Percentiles rank a stretch among this genome's conserved stretches.
These are phyloP conservation scores for Diplolepis rosae DNA, from an alignment of 2,888 invertebrate species.

Conservation along the genomic window DNA sequence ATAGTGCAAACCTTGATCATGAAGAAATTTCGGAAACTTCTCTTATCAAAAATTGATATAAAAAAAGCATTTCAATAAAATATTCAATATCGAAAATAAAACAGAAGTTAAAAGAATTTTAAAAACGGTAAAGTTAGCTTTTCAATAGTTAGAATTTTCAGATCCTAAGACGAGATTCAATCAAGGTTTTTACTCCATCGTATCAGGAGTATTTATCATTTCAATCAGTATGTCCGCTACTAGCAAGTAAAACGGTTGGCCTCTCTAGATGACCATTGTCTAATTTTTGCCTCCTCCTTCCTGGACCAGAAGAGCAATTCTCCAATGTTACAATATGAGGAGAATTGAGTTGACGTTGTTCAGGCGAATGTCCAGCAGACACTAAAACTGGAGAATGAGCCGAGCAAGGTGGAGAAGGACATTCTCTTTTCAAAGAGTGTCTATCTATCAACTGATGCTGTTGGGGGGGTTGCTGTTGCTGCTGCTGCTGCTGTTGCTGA, in stretches of 20 bases:
- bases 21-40: not conserved
- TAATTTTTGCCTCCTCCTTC: slow-evolving; percentile 59
- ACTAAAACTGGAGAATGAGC: slow-evolving; percentile 66
- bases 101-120: slow-evolving; percentile 11
- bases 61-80: not conserved
- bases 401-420: slow-evolving; percentile 63
- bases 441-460: slow-evolving; percentile 60
- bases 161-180: slow-evolving; percentile 19
- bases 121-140: slow-evolving; percentile 28
- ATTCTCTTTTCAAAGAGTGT: slow-evolving; percentile 69
- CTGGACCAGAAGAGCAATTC: slow-evolving; percentile 60
- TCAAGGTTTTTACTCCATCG: not conserved
- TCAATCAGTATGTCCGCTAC: slow-evolving; percentile 69
- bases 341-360: slow-evolving; percentile 64
- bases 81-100: slow-evolving; percentile 19
- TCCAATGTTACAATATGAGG: slow-evolving; percentile 67
- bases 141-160: not conserved
- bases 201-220: not conserved
- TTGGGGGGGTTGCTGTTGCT: slow-evolving; percentile 62
- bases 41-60: slow-evolving; percentile 1
- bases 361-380: slow-evolving; percentile 66
- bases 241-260: slow-evolving; percentile 73
- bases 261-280: slow-evolving; percentile 74
- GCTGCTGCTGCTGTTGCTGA: slow-evolving; percentile 60
- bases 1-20: not conserved